Evolutionary conservation across 92 coral and sea anemone genomes (phyloP).

Genomic region (Blastomussa wellsi): DNA sequence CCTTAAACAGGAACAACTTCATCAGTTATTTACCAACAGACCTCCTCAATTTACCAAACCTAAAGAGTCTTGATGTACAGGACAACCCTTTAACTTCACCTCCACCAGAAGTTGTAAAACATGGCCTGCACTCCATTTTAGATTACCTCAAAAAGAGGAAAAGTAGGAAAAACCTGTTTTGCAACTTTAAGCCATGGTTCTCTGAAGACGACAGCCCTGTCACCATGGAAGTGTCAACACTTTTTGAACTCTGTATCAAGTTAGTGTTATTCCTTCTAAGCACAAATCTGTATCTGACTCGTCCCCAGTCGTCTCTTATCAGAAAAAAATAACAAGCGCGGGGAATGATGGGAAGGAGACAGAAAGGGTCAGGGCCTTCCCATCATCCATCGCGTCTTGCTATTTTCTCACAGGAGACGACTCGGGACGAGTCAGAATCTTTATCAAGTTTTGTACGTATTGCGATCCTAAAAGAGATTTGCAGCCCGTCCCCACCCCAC

Average conservation of each 20-base stretch:
- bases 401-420: too few relatives aligned
- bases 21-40: constrained; percentile 43
- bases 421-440: too few relatives aligned
- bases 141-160: constrained; percentile 30
- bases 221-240: constrained; percentile 7
- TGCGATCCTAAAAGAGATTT: background rate
- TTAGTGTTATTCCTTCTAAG: background rate
- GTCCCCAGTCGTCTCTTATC: too few relatives aligned
- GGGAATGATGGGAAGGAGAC: too few relatives aligned
- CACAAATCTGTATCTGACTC: too few relatives aligned
- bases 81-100: constrained; percentile 45
- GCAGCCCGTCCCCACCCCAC: too few relatives aligned
- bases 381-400: too few relatives aligned
- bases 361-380: too few relatives aligned
- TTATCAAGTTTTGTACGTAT: background rate
- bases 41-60: constrained; percentile 26
- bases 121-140: constrained; percentile 23
- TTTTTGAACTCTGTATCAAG: constrained; percentile 26
- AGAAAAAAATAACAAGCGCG: too few relatives aligned
- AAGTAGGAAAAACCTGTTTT: constrained; percentile 38
- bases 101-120: constrained; percentile 23
- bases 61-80: constrained; percentile 19
- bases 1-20: constrained; percentile 27
- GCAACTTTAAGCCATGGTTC: constrained; percentile 30
- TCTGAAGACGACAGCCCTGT: background rate